A percentile compares a stretch with the other conserved stretches of the same genome.
These are phyloP conservation scores for Patella vulgata DNA, from an alignment of 1,140 invertebrate species.

Conservation along the genomic window DNA sequence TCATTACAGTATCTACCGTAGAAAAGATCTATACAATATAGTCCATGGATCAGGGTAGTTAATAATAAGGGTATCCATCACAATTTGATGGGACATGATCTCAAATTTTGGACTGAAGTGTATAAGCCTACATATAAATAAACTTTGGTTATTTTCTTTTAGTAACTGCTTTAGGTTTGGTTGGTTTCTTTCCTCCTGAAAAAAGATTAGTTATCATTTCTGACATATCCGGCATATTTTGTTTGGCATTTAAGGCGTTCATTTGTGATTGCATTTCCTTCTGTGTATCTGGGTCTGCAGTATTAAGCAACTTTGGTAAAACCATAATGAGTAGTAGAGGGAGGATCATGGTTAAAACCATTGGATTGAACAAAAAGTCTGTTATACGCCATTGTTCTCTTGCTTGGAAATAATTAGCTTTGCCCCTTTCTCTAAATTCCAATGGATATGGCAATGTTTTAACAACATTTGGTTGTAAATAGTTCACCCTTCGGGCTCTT, in stretches of 20 bases:
- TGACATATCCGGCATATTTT: slow-evolving; percentile 60
- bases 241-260: slow-evolving; percentile 61
- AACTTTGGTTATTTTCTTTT: slow-evolving; percentile 15
- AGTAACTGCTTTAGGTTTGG: slow-evolving; percentile 29
- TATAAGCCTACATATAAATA: background rate
- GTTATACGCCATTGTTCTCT: slow-evolving; percentile 95
- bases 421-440: slow-evolving; percentile 82
- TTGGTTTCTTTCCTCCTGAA: slow-evolving; percentile 34
- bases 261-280: slow-evolving; percentile 70
- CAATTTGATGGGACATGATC: background rate
- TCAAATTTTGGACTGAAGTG: background rate
- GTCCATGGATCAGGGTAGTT: background rate
- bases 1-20: background rate
- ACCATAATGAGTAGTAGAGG: slow-evolving; percentile 91
- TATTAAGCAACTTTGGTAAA: slow-evolving; percentile 94
- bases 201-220: slow-evolving; percentile 51
- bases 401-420: slow-evolving; percentile 89
- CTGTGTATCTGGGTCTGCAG: slow-evolving; percentile 88
- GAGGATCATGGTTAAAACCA: slow-evolving; percentile 97
- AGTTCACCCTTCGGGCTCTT: slow-evolving; percentile 92
- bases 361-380: slow-evolving; percentile 95
- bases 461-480: slow-evolving; percentile 86
- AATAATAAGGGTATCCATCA: background rate
- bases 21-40: background rate
- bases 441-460: slow-evolving; percentile 84